These are phyloP conservation scores for Scrobipalpa atriplicella DNA, from an alignment of 2,888 invertebrate species.

Conservation along the genomic window DNA sequence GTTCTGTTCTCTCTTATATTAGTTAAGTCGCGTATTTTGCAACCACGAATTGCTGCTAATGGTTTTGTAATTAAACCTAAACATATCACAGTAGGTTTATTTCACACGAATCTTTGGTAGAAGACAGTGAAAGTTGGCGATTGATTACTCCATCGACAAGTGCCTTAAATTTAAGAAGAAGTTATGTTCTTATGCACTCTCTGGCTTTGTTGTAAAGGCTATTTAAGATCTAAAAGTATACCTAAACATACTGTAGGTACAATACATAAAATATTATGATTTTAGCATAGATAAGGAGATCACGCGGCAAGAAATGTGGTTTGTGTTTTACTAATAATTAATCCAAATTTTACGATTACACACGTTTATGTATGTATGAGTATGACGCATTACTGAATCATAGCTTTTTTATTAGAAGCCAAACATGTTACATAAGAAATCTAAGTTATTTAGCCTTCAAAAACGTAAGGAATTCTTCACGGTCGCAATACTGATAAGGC, in stretches of 20 bases:
- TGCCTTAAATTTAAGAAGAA: too few relatives aligned
- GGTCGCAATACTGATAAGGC: not conserved
- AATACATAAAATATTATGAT: not conserved
- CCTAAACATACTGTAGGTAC: not conserved
- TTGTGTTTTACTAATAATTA: not conserved
- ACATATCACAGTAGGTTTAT: too few relatives aligned
- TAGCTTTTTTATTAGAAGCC: not conserved
- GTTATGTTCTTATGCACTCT: too few relatives aligned
- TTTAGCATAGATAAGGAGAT: not conserved
- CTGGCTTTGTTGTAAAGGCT: too few relatives aligned
- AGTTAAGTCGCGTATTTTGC: too few relatives aligned
- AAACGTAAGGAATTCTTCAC: constrained; percentile 2
- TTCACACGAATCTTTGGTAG: too few relatives aligned
- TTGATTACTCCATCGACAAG: too few relatives aligned
- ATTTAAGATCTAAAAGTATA: not conserved
- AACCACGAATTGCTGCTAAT: too few relatives aligned
- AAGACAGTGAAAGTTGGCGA: too few relatives aligned
- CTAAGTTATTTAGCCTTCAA: not conserved
- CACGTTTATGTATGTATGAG: not conserved
- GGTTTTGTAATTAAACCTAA: too few relatives aligned
- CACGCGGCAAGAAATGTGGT: not conserved
- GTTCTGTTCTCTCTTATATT: too few relatives aligned
- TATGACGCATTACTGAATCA: not conserved
- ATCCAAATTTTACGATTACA: not conserved
- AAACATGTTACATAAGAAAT: not conserved